A percentile compares a stretch with the other conserved stretches of the same genome.
Conservation (phyloP, 2,113 vertebrate genomes). For the Etia nguti region DNA sequence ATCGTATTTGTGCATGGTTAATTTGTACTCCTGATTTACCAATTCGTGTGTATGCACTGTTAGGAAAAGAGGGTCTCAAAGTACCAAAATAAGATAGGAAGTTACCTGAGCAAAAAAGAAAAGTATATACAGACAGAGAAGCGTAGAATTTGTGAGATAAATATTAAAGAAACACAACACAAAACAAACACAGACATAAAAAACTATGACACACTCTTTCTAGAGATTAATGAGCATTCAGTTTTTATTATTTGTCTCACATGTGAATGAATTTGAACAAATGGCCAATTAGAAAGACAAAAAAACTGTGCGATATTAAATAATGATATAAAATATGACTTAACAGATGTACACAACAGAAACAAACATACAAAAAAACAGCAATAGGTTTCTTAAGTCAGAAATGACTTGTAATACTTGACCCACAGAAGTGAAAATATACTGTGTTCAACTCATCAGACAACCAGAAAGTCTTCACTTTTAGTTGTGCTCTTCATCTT, state of each 20-base stretch:
- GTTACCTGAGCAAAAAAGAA: neutral
- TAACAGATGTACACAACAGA: neutral
- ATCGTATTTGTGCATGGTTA: neutral
- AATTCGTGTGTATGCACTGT: neutral
- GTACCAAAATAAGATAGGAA: neutral
- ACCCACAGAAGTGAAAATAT: neutral
- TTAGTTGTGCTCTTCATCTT: neutral
- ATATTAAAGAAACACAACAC: neutral
- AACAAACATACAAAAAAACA: neutral
- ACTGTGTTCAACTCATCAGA: neutral
- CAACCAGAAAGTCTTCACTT: neutral
- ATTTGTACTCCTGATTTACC: neutral
- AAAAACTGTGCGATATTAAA: neutral
- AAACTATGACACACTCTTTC: neutral
- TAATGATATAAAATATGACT: neutral
- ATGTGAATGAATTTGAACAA: neutral
- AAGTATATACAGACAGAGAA: neutral
- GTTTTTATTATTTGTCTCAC: neutral
- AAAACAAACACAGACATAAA: neutral
- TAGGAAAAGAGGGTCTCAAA: neutral
- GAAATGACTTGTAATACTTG: neutral
- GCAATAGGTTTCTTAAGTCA: accelerated
- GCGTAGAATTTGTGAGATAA: neutral
- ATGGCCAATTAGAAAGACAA: neutral
- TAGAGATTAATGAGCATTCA: neutral